Percentiles rank a stretch among this genome's conserved stretches.
Conservation (phyloP, 2,888 invertebrate genomes). For the Apodemia hepburni region DNA sequence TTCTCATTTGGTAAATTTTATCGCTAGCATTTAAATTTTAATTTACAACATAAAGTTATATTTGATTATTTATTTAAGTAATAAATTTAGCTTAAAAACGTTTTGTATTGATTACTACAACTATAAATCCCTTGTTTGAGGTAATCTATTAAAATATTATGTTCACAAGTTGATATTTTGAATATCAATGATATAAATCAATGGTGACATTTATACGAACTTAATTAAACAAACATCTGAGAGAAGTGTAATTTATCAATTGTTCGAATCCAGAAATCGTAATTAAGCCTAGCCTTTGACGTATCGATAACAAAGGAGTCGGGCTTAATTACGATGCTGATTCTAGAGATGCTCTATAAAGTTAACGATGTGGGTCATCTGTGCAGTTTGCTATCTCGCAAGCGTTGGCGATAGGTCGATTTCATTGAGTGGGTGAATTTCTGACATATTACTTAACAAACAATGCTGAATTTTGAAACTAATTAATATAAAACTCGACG, state of each 20-base stretch:
- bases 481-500: too few relatives aligned
- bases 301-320: constrained; percentile 37
- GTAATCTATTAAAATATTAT: background rate
- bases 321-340: constrained; percentile 61
- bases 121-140: background rate
- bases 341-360: constrained; percentile 62
- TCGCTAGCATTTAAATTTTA: background rate
- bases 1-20: too few relatives aligned
- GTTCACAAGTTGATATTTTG: constrained; percentile 1
- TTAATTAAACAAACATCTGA: constrained; percentile 37
- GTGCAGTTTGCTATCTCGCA: constrained; percentile 35
- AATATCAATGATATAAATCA: constrained; percentile 16
- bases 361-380: constrained; percentile 68
- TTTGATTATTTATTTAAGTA: too few relatives aligned
- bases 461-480: too few relatives aligned
- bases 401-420: constrained; percentile 45
- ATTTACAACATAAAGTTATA: background rate
- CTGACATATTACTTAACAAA: background rate
- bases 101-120: background rate
- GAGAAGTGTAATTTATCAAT: constrained; percentile 34
- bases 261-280: constrained; percentile 33
- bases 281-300: constrained; percentile 38
- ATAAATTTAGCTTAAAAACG: too few relatives aligned
- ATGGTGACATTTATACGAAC: constrained; percentile 38
- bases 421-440: background rate